These are phyloP conservation scores for Hylaeus volcanicus DNA, from an alignment of 1,140 invertebrate species.

Conservation along the genomic window DNA sequence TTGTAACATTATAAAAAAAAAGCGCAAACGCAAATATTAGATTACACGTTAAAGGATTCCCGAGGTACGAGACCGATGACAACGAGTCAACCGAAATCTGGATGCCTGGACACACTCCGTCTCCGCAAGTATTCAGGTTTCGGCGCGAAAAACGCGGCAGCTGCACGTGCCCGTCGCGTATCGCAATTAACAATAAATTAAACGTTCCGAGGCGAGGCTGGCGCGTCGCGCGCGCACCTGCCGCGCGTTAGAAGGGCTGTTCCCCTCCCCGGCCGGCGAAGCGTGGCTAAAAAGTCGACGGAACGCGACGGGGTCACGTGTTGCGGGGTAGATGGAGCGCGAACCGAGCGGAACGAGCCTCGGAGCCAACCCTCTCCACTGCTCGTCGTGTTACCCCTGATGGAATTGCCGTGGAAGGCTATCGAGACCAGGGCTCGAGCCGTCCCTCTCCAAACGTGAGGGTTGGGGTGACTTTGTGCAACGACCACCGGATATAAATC, in stretches of 20 bases:
- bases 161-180: conserved; percentile 63
- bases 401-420: conserved; percentile 21
- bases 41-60: no score
- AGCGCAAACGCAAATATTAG: no score
- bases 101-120: no score
- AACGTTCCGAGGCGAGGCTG: conserved; percentile 52
- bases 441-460: background rate
- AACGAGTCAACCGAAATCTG: no score
- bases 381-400: conserved; percentile 21
- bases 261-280: conserved; percentile 11
- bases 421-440: conserved; percentile 8
- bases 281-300: conserved; percentile 43
- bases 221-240: conserved; percentile 64
- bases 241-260: conserved; percentile 54
- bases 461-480: conserved; percentile 40
- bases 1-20: no score
- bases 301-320: conserved; percentile 39
- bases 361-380: conserved; percentile 22
- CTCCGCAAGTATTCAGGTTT: conserved; percentile 32
- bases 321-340: conserved; percentile 39
- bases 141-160: conserved; percentile 76
- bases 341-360: background rate
- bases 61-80: no score
- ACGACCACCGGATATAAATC: conserved; percentile 49
- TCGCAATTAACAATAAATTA: conserved; percentile 77